These are phyloP conservation scores for Eumeta japonica DNA, from an alignment of 1,140 invertebrate genomes.

Conservation along the genomic window DNA sequence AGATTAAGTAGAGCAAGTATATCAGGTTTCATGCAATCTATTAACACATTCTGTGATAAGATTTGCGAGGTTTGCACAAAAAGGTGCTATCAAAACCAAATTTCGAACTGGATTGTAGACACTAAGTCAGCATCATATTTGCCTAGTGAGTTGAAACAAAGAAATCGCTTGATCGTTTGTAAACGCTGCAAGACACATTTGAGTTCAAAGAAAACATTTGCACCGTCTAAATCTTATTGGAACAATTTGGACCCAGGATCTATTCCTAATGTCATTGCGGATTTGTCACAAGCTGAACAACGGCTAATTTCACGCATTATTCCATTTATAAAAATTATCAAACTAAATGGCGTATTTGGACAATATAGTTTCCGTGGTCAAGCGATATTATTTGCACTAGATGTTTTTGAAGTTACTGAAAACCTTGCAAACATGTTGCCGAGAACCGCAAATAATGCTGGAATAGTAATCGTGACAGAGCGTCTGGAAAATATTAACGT, in stretches of 20 bases:
- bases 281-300: conserved; percentile 8
- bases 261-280: conserved; percentile 3
- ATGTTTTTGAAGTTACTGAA: conserved; percentile 18
- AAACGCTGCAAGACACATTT: conserved; percentile 7
- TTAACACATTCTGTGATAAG: conserved; percentile 12
- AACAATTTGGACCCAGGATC: conserved; percentile 3
- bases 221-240: conserved; percentile 15
- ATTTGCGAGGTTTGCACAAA: conserved; percentile 13
- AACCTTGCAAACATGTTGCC: conserved; percentile 15
- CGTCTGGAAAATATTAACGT: conserved; percentile 14
- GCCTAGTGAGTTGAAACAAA: conserved; percentile 2
- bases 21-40: conserved; percentile 11
- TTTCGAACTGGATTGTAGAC: conserved; percentile 6
- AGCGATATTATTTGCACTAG: conserved; percentile 15
- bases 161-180: conserved; percentile 6
- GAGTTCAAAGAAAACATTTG: conserved; percentile 4
- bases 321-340: conserved; percentile 14
- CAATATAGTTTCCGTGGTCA: conserved; percentile 17
- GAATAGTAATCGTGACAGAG: conserved; percentile 14
- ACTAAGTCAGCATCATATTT: conserved; percentile 4
- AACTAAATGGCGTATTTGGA: conserved; percentile 12
- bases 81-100: conserved; percentile 13
- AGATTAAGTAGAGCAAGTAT: conserved; percentile 9
- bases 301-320: conserved; percentile 8
- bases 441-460: conserved; percentile 6